A percentile compares a stretch with the other conserved stretches of the same genome.
phyloP scores from a whole-genome alignment of 2,888 invertebrate species.

The Tipula helvola region DNA sequence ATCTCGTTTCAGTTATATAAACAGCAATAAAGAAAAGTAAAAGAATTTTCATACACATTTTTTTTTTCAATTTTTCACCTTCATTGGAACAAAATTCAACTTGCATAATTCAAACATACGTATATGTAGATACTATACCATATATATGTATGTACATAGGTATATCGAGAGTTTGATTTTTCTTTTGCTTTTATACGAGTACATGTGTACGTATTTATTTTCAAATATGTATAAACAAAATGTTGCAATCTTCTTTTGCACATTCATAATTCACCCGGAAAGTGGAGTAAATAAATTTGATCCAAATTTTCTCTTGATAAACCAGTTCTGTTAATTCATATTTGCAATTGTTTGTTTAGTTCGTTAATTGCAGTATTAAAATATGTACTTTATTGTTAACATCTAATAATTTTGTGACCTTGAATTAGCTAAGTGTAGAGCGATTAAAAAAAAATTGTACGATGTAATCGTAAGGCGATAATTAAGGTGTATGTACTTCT shows the following conservation, averaged over 20 bases:
- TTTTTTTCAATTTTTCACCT: not conserved
- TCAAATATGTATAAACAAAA: not conserved
- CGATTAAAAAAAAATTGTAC: too few species aligned
- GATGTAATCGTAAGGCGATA: too few species aligned
- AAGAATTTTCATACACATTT: not conserved
- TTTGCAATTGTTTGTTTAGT: too few species aligned
- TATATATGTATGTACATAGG: too few species aligned
- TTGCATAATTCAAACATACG: not conserved
- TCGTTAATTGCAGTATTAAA: too few species aligned
- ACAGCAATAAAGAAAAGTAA: too few species aligned
- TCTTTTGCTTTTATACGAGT: not conserved
- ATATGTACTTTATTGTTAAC: too few species aligned
- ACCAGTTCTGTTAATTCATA: too few species aligned
- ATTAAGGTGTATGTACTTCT: too few species aligned
- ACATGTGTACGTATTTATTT: not conserved
- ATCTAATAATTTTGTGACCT: too few species aligned
- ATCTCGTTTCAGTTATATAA: not conserved
- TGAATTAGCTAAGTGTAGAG: too few species aligned
- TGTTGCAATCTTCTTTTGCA: not conserved
- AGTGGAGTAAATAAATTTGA: not conserved
- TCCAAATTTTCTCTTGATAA: not conserved
- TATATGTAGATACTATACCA: not conserved
- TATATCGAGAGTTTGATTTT: not conserved
- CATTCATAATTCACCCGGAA: not conserved
- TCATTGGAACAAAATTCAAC: not conserved